Percentiles rank a stretch among this genome's conserved stretches.
Evolutionary conservation across 2,113 vertebrate genomes (phyloP).

Genomic region (Alectura lathami): DNA sequence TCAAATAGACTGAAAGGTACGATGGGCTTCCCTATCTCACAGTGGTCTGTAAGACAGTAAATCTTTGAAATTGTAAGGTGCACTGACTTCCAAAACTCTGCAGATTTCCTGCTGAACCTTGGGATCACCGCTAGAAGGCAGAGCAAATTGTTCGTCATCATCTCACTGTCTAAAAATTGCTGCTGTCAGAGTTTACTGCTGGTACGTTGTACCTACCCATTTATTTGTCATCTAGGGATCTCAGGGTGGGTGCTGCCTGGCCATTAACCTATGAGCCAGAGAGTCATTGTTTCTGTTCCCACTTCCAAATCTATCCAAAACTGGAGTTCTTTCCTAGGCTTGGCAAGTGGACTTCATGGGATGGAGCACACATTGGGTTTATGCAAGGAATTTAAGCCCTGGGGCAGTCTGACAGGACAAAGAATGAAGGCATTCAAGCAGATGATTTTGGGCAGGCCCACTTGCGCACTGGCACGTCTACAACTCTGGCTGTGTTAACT

Average conservation of each 20-base stretch:
- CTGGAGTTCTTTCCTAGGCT: not conserved
- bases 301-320: not conserved
- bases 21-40: not conserved
- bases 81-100: not conserved
- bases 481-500: not conserved
- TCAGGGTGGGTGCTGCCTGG: not conserved
- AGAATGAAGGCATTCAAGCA: not conserved
- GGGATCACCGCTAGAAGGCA: not conserved
- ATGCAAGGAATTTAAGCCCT: not conserved
- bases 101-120: not conserved
- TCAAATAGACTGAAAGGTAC: not conserved
- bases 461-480: fast-evolving
- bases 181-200: not conserved
- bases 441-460: not conserved
- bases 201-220: not conserved
- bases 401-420: not conserved
- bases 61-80: not conserved
- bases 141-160: not conserved
- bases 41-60: not conserved
- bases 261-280: not conserved
- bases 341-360: not conserved
- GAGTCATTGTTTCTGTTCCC: not conserved
- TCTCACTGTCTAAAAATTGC: not conserved
- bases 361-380: not conserved
- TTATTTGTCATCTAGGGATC: slow-evolving; percentile 16